Percentiles rank a stretch among this genome's conserved stretches.
These are phyloP conservation scores for Dicyrtoma fusca DNA, from an alignment of 2,888 invertebrate species.

Conservation along the genomic window DNA sequence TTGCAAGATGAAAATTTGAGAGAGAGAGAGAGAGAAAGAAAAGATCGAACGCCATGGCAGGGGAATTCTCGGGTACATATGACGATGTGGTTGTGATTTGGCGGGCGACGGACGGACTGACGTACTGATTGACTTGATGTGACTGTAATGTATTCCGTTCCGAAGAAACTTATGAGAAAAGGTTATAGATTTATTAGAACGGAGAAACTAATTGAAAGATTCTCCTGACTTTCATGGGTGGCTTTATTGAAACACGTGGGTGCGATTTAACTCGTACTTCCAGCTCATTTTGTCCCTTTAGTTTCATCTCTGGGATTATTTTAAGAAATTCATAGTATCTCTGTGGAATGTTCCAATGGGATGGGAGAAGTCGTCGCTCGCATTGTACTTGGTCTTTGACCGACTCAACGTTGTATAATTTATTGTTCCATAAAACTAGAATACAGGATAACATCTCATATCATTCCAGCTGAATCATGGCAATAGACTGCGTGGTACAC, in stretches of 20 bases:
- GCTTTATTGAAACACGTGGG: slow-evolving; percentile 45
- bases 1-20: not conserved
- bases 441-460: too few relatives aligned
- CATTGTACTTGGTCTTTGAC: too few relatives aligned
- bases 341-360: too few relatives aligned
- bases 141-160: slow-evolving; percentile 21
- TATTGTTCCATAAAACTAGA: too few relatives aligned
- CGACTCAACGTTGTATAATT: too few relatives aligned
- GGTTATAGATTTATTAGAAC: slow-evolving; percentile 11
- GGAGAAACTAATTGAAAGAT: slow-evolving; percentile 42
- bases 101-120: slow-evolving; percentile 13
- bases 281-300: not conserved
- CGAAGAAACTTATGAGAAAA: slow-evolving; percentile 8
- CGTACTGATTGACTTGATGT: slow-evolving; percentile 20
- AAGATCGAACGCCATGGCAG: too few relatives aligned
- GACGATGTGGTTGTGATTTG: slow-evolving; percentile 22
- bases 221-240: slow-evolving; percentile 41
- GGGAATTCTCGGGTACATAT: too few relatives aligned
- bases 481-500: too few relatives aligned
- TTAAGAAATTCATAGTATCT: too few relatives aligned
- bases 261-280: slow-evolving; percentile 26
- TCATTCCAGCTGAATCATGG: too few relatives aligned
- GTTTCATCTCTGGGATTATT: not conserved
- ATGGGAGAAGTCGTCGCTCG: too few relatives aligned
- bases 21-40: not conserved